Conservation (phyloP, 2,113 vertebrate genomes). For the Lasiurus borealis region DNA sequence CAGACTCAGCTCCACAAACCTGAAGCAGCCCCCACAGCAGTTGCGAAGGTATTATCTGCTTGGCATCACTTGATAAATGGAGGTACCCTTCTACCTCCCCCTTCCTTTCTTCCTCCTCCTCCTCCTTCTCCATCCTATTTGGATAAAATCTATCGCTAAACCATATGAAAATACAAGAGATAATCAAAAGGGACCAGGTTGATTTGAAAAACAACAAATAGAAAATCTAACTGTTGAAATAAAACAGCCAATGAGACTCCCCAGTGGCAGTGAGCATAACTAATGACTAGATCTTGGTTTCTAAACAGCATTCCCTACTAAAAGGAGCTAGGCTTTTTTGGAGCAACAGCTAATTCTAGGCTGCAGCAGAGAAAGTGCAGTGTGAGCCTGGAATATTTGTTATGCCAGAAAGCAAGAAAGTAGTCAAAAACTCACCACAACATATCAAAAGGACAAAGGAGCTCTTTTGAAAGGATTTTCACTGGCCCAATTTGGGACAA, state of each 20-base stretch:
- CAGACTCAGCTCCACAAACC: background rate
- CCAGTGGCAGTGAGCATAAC: background rate
- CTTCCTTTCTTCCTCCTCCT: background rate
- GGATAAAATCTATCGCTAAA: background rate
- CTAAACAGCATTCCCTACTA: background rate
- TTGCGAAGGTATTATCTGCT: constrained; percentile 50
- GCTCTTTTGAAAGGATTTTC: background rate
- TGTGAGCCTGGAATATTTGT: background rate
- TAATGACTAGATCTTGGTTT: background rate
- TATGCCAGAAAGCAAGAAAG: background rate
- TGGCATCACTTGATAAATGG: background rate
- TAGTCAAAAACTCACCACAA: background rate
- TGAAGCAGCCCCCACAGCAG: background rate
- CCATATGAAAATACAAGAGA: background rate
- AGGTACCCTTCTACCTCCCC: background rate
- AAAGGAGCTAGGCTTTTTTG: background rate
- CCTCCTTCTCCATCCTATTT: background rate
- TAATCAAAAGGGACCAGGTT: background rate
- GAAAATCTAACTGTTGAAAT: constrained; percentile 22
- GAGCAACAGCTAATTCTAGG: background rate
- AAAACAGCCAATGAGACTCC: background rate
- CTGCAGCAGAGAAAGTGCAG: background rate
- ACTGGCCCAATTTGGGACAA: background rate
- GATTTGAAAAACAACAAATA: constrained; percentile 7
- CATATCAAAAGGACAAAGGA: background rate